These are phyloP conservation scores for Todus mexicanus DNA, from an alignment of 2,797 vertebrate genomes.

Conservation along the genomic window DNA sequence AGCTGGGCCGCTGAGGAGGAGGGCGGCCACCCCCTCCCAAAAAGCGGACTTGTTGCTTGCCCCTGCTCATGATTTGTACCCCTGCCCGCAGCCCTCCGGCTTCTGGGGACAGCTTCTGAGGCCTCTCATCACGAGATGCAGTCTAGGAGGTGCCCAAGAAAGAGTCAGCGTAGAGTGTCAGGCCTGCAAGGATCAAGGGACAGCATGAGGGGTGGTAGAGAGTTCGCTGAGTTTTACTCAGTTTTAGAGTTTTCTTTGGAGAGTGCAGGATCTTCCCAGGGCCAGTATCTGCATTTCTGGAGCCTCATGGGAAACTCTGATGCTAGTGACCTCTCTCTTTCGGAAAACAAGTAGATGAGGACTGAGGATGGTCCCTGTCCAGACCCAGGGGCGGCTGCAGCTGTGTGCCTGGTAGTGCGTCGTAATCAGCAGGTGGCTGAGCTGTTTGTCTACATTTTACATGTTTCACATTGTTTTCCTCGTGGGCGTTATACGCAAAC, in stretches of 20 bases:
- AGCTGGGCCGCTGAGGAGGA: not conserved
- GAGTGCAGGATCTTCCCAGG: not conserved
- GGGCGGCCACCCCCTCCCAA: not conserved
- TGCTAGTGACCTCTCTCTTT: not conserved
- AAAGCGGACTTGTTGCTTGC: rapidly evolving
- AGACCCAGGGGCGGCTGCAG: not conserved
- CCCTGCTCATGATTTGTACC: not conserved
- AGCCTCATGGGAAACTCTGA: not conserved
- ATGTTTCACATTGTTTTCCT: not conserved
- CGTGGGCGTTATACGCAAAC: not conserved
- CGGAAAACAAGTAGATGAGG: not conserved
- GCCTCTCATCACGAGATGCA: rapidly evolving
- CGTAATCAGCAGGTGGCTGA: slow-evolving; percentile 1
- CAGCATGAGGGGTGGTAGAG: not conserved
- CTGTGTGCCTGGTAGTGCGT: not conserved
- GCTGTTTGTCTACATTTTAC: not conserved
- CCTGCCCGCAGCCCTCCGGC: not conserved
- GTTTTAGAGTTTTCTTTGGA: not conserved
- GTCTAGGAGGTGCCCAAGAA: not conserved
- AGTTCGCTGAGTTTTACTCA: not conserved
- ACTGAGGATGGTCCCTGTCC: not conserved
- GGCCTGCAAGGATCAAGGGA: not conserved
- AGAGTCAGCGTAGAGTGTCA: not conserved
- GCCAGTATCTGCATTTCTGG: not conserved
- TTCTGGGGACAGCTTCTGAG: rapidly evolving